Base-by-base conservation (phyloP, 2,797 vertebrate species). In the Lithobates sylvaticus region DNA sequence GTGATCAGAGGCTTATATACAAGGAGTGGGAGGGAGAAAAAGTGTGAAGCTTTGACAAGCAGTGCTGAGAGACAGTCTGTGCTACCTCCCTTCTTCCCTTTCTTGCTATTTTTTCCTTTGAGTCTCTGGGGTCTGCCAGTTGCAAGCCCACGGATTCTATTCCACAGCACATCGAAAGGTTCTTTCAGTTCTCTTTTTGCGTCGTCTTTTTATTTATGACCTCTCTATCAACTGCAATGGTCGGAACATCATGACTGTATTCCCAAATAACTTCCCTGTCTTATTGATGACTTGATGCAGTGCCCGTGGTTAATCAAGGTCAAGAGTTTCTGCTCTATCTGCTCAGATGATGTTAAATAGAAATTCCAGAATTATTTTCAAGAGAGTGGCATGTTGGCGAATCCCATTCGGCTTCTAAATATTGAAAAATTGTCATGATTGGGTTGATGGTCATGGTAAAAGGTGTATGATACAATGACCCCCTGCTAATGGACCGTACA, bases 1-100 rank as follows among this genome's bases (percentile, higher is more conserved):
- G 71, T 76, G 81, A 87, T 87, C 86, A 87, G 86, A 87, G 86
- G 81, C 81, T 87, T 81, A 84, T 84, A 76, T 84, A 87, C 61
- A 79, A 87, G 81, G 81, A 87, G 86, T 80, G 81, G 86, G 86
- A 80, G 86, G 86, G 86, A 70, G 81, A 61, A 87, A 69, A 47
- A 87, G 76, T 76, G 71, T 76, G 81, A 84, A 76, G 64, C 81
- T 84, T 87, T 87, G 86, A 87, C 86, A 84, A 69, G 76, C 81
- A 54, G 70, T 47, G 86, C 47, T 87, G 71, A 80, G 86, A 84
- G 74, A 80, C 76, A 64, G 86, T 76, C 64, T 75, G 64, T 5
- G 44, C 76, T 79, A 54, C 76, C 76, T 87, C 42, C 8, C 27
- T 42, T 79, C 39, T 61, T 42, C n/a, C 32, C 9, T n/a, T 78